Evolutionary conservation across 2,888 invertebrate genomes (phyloP).

Genomic region (Tachina lurida): DNA sequence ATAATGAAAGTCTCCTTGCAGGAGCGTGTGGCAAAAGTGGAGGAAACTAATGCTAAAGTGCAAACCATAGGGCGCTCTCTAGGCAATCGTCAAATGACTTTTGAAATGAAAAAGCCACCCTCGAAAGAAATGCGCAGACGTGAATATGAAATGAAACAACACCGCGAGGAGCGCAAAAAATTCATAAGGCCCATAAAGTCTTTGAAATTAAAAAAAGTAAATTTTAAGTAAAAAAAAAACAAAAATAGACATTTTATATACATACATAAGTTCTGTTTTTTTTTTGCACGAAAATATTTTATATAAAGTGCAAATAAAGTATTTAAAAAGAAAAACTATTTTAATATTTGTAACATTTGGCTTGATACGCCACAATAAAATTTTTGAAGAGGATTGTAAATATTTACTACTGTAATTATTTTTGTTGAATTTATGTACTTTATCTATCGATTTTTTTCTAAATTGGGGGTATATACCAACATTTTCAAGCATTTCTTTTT

Average conservation of each 20-base stretch:
- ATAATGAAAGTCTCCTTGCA: slow-evolving; percentile 84
- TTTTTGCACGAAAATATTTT: slow-evolving; percentile 11
- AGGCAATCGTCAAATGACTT: slow-evolving; percentile 92
- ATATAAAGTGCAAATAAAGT: slow-evolving; percentile 42
- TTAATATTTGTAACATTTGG: too few species aligned
- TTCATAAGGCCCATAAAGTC: slow-evolving; percentile 85
- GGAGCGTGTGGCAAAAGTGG: slow-evolving; percentile 86
- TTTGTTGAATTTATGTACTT: too few species aligned
- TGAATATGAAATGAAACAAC: slow-evolving; percentile 86
- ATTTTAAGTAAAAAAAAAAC: slow-evolving; percentile 81
- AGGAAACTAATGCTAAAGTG: slow-evolving; percentile 82
- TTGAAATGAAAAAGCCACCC: slow-evolving; percentile 85
- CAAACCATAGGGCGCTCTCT: slow-evolving; percentile 85
- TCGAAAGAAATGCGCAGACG: slow-evolving; percentile 84
- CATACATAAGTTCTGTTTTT: not conserved
- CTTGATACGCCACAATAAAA: too few species aligned
- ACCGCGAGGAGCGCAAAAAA: slow-evolving; percentile 88
- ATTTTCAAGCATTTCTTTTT: too few species aligned
- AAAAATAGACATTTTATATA: too few species aligned
- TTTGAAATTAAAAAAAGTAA: slow-evolving; percentile 82
- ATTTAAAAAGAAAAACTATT: not conserved
- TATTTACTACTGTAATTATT: too few species aligned
- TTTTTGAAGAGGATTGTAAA: too few species aligned
- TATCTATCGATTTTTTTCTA: too few species aligned
- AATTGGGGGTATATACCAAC: too few species aligned